Evolutionary conservation across 2,888 invertebrate species (phyloP).

Genomic region (Oligia latruncula): DNA sequence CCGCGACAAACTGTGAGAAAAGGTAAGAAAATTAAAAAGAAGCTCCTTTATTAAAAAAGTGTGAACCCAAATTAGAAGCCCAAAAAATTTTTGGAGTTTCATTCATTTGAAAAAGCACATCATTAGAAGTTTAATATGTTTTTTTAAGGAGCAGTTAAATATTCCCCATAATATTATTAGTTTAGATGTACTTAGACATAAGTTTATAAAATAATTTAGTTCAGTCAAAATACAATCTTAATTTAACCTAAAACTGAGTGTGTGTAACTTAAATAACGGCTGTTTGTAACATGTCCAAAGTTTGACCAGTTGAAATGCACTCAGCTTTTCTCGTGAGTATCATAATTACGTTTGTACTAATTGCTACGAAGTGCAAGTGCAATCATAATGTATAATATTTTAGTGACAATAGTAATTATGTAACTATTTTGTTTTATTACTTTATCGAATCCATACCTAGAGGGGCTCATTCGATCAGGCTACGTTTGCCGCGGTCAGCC

Average conservation of each 20-base stretch:
- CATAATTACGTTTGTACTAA: slow-evolving; percentile 37
- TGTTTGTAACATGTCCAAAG: slow-evolving; percentile 48
- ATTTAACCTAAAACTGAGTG: slow-evolving; percentile 27
- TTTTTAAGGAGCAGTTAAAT: too few relatives aligned
- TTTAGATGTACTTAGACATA: not conserved
- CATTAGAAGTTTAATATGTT: too few relatives aligned
- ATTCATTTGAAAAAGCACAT: not conserved
- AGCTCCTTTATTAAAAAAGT: not conserved
- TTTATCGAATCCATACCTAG: not conserved
- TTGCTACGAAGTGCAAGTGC: slow-evolving; percentile 31
- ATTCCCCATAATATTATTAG: not conserved
- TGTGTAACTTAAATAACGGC: slow-evolving; percentile 25
- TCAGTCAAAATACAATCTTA: slow-evolving; percentile 4
- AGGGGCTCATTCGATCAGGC: not conserved
- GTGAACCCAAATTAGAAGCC: not conserved
- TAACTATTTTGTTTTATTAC: not conserved
- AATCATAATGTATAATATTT: too few relatives aligned
- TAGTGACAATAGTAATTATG: not conserved
- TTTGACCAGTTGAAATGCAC: slow-evolving; percentile 54
- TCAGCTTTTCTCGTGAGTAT: slow-evolving; percentile 45
- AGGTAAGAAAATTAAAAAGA: not conserved
- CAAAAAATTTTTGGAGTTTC: not conserved
- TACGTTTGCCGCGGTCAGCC: not conserved
- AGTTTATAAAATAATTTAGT: slow-evolving; percentile 4
- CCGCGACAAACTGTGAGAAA: not conserved